Conservation (phyloP, 2,888 invertebrate species). For the Macropis europaea region DNA sequence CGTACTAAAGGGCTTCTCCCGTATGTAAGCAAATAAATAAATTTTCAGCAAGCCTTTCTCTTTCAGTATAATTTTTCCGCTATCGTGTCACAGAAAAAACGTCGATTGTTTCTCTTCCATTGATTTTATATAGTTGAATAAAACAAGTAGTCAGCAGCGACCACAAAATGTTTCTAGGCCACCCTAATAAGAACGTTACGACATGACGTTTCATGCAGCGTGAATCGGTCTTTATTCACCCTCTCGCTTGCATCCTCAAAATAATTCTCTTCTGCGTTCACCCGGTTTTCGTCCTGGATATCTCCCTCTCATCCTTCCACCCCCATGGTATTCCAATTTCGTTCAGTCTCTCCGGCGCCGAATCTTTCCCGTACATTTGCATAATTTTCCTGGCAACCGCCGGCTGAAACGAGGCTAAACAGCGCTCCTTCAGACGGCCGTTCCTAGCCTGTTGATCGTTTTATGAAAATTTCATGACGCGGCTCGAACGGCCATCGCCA, state of each 20-base stretch:
- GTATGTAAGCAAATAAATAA: no score
- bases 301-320: constrained; percentile 12
- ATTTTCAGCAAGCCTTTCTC: no score
- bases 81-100: no score
- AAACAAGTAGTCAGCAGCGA: no score
- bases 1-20: no score
- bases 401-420: constrained; percentile 11
- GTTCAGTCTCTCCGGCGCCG: constrained; percentile 5
- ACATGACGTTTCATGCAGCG: background rate
- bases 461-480: constrained; percentile 51
- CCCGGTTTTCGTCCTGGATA: background rate
- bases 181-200: constrained; percentile 6
- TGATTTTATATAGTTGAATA: no score
- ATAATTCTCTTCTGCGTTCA: background rate
- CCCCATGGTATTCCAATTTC: constrained; percentile 34
- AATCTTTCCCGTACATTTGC: constrained; percentile 45
- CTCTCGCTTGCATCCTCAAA: no score
- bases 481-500: background rate
- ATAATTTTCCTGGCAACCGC: constrained; percentile 47
- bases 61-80: no score
- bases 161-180: no score
- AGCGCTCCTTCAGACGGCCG: background rate
- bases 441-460: constrained; percentile 48
- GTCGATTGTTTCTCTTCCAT: no score
- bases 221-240: background rate